Conservation (phyloP, 2,113 vertebrate species). For the Cyprinodon brontotheroides region DNA sequence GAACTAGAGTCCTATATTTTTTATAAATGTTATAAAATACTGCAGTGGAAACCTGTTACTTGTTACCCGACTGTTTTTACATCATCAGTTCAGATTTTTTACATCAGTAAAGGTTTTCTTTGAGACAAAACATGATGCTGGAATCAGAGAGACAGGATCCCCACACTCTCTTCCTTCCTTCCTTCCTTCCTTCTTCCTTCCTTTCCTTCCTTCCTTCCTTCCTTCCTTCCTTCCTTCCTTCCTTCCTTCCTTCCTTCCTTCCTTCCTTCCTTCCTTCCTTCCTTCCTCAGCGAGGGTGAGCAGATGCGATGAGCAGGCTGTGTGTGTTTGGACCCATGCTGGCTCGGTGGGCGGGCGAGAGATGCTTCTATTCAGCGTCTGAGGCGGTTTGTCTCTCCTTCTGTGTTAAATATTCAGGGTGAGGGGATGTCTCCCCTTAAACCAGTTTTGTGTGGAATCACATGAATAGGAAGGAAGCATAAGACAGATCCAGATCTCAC, state of each 20-base stretch:
- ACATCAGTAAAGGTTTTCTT: too few species aligned
- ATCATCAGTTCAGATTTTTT: too few species aligned
- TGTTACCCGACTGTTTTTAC: too few species aligned
- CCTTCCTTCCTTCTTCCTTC: too few species aligned
- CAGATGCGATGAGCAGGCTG: slow-evolving; percentile 73
- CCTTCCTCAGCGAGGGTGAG: slow-evolving; percentile 43
- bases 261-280: neutral
- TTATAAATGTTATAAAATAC: too few species aligned
- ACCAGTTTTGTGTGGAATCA: slow-evolving; percentile 40
- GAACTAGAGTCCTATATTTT: too few species aligned
- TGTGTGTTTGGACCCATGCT: slow-evolving; percentile 56
- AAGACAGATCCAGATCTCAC: slow-evolving; percentile 28
- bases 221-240: too few species aligned
- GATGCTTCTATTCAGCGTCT: slow-evolving; percentile 40
- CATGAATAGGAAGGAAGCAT: slow-evolving; percentile 18
- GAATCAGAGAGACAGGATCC: slow-evolving; percentile 10
- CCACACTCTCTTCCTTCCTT: slow-evolving; percentile 1
- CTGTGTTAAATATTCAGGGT: slow-evolving; percentile 32
- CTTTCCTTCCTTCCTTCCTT: too few species aligned
- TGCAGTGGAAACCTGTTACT: too few species aligned
- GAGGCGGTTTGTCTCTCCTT: slow-evolving; percentile 23
- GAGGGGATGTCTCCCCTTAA: slow-evolving; percentile 29
- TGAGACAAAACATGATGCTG: neutral
- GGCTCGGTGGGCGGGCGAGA: slow-evolving; percentile 61
- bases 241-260: neutral